Evolutionary conservation across 1,140 invertebrate species (phyloP), one percentile per base, ranked within the genome.

Genomic region (Drosophila rufa): DNA sequence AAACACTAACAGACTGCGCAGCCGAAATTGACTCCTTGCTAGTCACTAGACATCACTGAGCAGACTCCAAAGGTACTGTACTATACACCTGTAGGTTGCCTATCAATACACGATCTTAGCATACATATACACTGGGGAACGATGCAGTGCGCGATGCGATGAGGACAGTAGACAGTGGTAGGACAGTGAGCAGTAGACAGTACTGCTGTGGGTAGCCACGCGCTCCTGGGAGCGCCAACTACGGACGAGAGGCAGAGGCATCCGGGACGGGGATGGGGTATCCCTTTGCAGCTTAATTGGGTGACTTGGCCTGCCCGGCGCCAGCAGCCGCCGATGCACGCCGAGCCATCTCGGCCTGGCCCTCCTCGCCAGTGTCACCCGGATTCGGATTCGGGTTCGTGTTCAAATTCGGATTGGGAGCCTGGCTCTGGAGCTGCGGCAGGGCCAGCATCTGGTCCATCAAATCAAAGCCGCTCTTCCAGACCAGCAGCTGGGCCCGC

Each of bases 381-480:
- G 38, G 27, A 6, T 30, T 30, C 22, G 4, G 8, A 1, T 36
- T 36, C 25, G 25, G 11, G 3, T 14, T 57, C 22, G 4, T 6
- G 2, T 36, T 36, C 33, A 43, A 27, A 5, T 58, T 53, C 4
- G 64, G 38, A 0, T 47, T 42, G n/a, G 15, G 40, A 27, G 14
- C n/a, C 2, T 47, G 55, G 14, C 38, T 46, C 19, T 91, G 59
- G 25, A 91, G 46, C 55, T 83, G 80, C 5, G 86, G 85, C 51
- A 90, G 25, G 12, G 65, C 69, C 45, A 81, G 67, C 43, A 93
- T 69, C 57, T 93, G 87, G 19, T 93, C 83, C 30, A 93, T 90
- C 14, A 95, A 93, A 74, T 95, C 93, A 30, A 89, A 80, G 6
- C 93, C 95, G 51, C 92, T 92, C 53, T 85, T 91, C 95, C 95